Evolutionary conservation across 2,888 invertebrate genomes (phyloP).

Genomic region (Lasioglossum villosulum): DNA sequence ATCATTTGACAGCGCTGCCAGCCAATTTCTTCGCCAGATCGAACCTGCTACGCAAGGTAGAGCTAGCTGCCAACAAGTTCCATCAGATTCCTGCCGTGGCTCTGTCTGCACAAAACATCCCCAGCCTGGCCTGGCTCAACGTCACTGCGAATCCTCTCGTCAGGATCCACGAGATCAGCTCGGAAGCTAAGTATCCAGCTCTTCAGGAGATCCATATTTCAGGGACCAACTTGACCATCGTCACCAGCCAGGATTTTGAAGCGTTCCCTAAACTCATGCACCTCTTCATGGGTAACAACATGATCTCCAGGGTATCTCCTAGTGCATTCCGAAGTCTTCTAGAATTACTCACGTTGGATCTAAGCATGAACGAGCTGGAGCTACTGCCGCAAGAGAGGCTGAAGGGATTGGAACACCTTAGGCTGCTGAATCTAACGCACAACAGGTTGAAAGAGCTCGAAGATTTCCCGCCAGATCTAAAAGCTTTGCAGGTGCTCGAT

Average conservation of each 20-base stretch:
- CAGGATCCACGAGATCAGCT: slow-evolving; percentile 90
- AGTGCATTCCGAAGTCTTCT: slow-evolving; percentile 93
- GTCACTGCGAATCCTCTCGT: slow-evolving; percentile 93
- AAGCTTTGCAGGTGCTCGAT: slow-evolving; percentile 91
- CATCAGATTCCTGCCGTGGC: slow-evolving; percentile 92
- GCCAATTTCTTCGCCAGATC: slow-evolving; percentile 93
- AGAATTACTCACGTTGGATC: slow-evolving; percentile 91
- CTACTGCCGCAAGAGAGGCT: slow-evolving; percentile 93
- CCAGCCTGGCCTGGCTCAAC: slow-evolving; percentile 91
- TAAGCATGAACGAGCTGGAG: slow-evolving; percentile 93
- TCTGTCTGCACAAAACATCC: slow-evolving; percentile 90
- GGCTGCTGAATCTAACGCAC: slow-evolving; percentile 92
- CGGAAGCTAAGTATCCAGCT: slow-evolving; percentile 89
- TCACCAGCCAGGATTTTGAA: slow-evolving; percentile 94
- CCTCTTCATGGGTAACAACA: slow-evolving; percentile 90
- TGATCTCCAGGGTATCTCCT: slow-evolving; percentile 92
- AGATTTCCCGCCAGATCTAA: slow-evolving; percentile 92
- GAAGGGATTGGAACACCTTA: slow-evolving; percentile 90
- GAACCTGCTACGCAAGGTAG: slow-evolving; percentile 89
- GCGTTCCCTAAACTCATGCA: slow-evolving; percentile 92
- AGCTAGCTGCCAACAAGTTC: slow-evolving; percentile 92
- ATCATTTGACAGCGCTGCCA: slow-evolving; percentile 90
- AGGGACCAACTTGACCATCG: slow-evolving; percentile 92
- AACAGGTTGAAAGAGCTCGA: slow-evolving; percentile 93
- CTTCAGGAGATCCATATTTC: slow-evolving; percentile 93